These are phyloP conservation scores for Drosophila lini DNA, from an alignment of 1,140 invertebrate species.

Conservation along the genomic window DNA sequence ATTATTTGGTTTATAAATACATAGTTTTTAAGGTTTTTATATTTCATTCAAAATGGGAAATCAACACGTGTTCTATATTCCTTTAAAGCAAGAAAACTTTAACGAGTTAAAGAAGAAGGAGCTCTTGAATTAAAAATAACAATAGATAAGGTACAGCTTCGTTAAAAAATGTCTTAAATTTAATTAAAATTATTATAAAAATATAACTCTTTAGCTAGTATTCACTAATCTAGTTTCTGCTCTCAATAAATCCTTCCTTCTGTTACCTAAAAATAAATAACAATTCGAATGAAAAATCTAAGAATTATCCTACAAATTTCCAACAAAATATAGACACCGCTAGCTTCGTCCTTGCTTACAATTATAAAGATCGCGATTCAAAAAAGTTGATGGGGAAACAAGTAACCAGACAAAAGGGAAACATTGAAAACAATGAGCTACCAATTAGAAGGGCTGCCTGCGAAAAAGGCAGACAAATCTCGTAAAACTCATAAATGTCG, in stretches of 20 bases:
- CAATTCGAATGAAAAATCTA: no score
- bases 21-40: background rate
- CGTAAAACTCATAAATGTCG: constrained; percentile 76
- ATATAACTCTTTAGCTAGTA: background rate
- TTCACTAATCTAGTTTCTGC: background rate
- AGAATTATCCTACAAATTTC: background rate
- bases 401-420: constrained; percentile 33
- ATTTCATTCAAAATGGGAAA: background rate
- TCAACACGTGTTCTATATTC: no score
- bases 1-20: background rate
- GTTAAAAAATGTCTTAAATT: background rate
- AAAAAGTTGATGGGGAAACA: constrained; percentile 18
- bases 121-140: background rate
- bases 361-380: constrained; percentile 2
- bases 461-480: constrained; percentile 51
- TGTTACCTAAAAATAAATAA: background rate
- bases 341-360: no score
- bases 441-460: constrained; percentile 61
- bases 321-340: background rate
- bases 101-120: background rate
- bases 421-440: constrained; percentile 50
- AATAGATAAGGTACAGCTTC: no score
- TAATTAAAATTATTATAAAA: background rate
- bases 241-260: background rate
- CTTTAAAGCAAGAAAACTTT: background rate